Evolutionary conservation across 2,888 invertebrate genomes (phyloP).

Genomic region (Meganola albula): DNA sequence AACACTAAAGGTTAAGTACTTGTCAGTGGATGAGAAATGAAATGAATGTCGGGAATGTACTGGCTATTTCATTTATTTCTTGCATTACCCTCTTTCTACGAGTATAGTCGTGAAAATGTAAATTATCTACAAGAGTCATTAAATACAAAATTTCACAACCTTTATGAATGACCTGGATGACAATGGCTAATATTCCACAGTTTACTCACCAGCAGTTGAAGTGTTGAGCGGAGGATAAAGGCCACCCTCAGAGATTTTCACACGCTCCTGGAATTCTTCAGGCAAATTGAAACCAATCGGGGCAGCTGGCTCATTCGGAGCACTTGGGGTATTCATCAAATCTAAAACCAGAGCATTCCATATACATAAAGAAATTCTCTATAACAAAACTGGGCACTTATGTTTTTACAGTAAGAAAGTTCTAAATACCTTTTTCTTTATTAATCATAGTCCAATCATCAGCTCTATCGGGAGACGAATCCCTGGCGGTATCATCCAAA

Average conservation of each 20-base stretch:
- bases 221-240: slow-evolving; percentile 57
- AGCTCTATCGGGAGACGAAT: slow-evolving; percentile 45
- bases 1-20: slow-evolving; percentile 46
- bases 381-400: too few relatives aligned
- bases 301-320: slow-evolving; percentile 21
- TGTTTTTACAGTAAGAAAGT: neutral
- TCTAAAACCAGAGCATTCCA: too few relatives aligned
- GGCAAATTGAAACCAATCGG: slow-evolving; percentile 54
- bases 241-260: slow-evolving; percentile 36
- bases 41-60: too few relatives aligned
- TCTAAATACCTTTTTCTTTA: slow-evolving; percentile 52
- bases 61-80: too few relatives aligned
- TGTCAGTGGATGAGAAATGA: too few relatives aligned
- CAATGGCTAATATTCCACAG: too few relatives aligned
- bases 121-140: too few relatives aligned
- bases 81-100: too few relatives aligned
- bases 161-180: too few relatives aligned
- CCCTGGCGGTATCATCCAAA: slow-evolving; percentile 27
- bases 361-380: too few relatives aligned
- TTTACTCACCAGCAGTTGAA: slow-evolving; percentile 56
- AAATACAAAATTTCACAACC: too few relatives aligned
- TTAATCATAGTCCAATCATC: slow-evolving; percentile 65
- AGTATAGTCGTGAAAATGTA: too few relatives aligned
- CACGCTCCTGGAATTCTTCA: slow-evolving; percentile 48
- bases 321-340: slow-evolving; percentile 39